Evolutionary conservation across 2,888 invertebrate genomes (phyloP).

Genomic region (Lapara coniferarum): DNA sequence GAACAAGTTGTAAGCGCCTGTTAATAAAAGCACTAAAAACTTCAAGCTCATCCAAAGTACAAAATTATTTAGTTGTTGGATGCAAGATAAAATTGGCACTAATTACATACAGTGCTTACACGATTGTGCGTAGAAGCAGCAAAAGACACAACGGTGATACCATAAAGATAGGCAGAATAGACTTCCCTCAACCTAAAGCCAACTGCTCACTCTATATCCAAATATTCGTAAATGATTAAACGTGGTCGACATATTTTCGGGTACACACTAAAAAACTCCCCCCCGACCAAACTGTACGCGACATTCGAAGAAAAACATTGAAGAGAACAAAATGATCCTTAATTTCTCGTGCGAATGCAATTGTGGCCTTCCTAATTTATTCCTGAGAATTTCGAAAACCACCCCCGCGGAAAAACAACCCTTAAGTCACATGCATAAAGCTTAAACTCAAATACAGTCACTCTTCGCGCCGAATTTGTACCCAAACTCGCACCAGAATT

Average conservation of each 20-base stretch:
- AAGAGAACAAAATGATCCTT: constrained; percentile 57
- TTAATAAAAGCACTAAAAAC: no score
- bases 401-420: not conserved
- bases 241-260: constrained; percentile 43
- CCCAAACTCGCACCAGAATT: not conserved
- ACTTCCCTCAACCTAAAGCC: not conserved
- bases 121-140: no score
- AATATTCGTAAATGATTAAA: constrained; percentile 29
- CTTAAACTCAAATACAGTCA: not conserved
- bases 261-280: constrained; percentile 38
- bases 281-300: constrained; percentile 42
- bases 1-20: no score
- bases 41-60: no score
- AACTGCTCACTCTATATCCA: constrained; percentile 4
- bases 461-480: not conserved
- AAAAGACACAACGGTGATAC: no score
- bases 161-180: no score
- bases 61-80: no score
- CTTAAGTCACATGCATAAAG: not conserved
- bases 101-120: no score
- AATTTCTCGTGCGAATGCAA: constrained; percentile 47
- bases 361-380: constrained; percentile 21
- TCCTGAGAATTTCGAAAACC: constrained; percentile 1
- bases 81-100: no score
- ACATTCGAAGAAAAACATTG: constrained; percentile 51